Conservation (phyloP, 1,140 invertebrate genomes). For the Caenorhabditis inopinata region DNA sequence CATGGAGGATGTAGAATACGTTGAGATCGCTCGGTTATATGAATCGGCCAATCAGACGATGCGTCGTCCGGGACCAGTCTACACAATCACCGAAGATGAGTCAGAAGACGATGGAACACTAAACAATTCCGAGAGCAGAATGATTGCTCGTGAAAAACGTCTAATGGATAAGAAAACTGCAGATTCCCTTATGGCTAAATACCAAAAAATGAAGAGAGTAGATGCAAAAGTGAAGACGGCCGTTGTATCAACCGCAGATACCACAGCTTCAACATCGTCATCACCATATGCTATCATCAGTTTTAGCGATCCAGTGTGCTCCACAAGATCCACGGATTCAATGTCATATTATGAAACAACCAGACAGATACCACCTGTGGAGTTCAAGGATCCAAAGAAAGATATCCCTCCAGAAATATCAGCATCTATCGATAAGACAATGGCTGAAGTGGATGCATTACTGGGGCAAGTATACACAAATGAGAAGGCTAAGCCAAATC, state of each 20-base stretch:
- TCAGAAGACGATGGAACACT: constrained; percentile 53
- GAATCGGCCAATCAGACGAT: constrained; percentile 34
- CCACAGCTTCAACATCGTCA: background rate
- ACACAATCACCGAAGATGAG: constrained; percentile 64
- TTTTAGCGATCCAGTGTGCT: background rate
- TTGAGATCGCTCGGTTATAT: constrained; percentile 12
- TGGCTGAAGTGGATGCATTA: constrained; percentile 31
- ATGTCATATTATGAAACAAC: background rate
- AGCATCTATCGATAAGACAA: constrained; percentile 13
- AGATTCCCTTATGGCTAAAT: constrained; percentile 8
- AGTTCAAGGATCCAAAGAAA: background rate
- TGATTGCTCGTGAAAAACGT: constrained; percentile 24
- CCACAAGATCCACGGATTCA: constrained; percentile 10
- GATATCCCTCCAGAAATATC: constrained; percentile 14
- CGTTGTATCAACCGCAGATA: background rate
- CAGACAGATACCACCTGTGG: background rate
- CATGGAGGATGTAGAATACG: constrained; percentile 52
- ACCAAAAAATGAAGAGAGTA: background rate
- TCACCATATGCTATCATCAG: constrained; percentile 16
- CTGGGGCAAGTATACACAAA: constrained; percentile 14
- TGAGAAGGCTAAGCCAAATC: constrained; percentile 1
- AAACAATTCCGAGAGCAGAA: constrained; percentile 50
- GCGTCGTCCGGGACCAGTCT: constrained; percentile 62
- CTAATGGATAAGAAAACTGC: constrained; percentile 16
- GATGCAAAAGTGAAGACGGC: background rate